Base-by-base conservation (phyloP, 2,113 vertebrate genomes). In the Corythornis madagascariensis region DNA sequence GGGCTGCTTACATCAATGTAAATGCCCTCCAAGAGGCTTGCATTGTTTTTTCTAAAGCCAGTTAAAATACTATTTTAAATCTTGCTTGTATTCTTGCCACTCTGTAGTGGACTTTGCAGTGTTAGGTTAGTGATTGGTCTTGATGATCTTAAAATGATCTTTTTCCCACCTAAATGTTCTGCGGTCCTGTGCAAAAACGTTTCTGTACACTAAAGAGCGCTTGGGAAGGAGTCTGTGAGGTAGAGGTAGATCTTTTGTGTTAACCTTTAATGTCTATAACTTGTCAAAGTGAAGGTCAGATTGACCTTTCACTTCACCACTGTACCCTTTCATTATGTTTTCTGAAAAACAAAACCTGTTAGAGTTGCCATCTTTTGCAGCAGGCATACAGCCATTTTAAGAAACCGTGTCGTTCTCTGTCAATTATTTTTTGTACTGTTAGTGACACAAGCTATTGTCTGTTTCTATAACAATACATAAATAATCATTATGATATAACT, bases 241-340 rank as follows among this genome's bases (percentile, higher is more conserved):
- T 0, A 2, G 53, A 81, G 35, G 33, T 59, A 38, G 35, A 47
- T 81, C 38, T 83, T 91, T 55, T 61, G 35, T 87, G 38, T 73
- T 92, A 90, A 87, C 70, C 45, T 92, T 95, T 92, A 70, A 63
- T 63, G 55, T 89, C 60, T 70, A 84, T 94, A 94, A 45, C 38
- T 67, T 90, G 71, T 79, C 78, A 70, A 82, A 93, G 22, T 60
- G 74, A 89, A 74, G 59, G 78, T 95, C 81, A 83, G 28, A 59
- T 19, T 93, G 86, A 91, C 87, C 86, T 88, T 93, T 90, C 59
- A 43, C 47, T 91, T 85, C 78, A 70, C 35, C 2, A 0, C 7
- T 71, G 28, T 88, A 79, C 25, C 15, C 33, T 76, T 76, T 33
- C 9, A 14, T 66, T 76, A 43, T 33, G 45, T 79, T 79, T 88